phyloP scores from a whole-genome alignment of 2,888 invertebrate genomes.

The Diogma glabrata region DNA sequence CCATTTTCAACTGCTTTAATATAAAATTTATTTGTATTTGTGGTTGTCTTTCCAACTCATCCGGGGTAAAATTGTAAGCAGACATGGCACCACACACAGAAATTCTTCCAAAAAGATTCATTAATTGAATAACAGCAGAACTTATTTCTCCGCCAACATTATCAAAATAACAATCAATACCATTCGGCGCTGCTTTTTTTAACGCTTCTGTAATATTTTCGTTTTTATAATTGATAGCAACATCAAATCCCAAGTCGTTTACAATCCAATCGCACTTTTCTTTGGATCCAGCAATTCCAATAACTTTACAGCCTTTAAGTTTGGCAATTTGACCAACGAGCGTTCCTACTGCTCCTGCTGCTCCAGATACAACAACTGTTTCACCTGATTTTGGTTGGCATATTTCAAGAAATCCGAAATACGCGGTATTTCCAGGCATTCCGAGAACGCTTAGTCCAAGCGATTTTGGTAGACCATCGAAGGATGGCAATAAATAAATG shows the following conservation, averaged over 20 bases:
- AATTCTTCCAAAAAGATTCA: constrained; percentile 49
- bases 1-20: constrained; percentile 45
- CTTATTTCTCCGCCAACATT: constrained; percentile 61
- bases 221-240: constrained; percentile 61
- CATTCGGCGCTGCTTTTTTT: constrained; percentile 51
- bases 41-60: constrained; percentile 16
- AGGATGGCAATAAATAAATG: constrained; percentile 38
- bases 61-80: constrained; percentile 43
- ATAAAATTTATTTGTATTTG: constrained; percentile 44
- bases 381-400: constrained; percentile 61
- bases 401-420: constrained; percentile 60
- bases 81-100: constrained; percentile 56
- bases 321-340: constrained; percentile 71
- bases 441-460: constrained; percentile 53
- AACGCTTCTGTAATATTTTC: constrained; percentile 42
- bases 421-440: constrained; percentile 61
- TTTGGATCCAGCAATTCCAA: constrained; percentile 59
- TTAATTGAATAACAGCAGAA: constrained; percentile 44
- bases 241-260: constrained; percentile 54
- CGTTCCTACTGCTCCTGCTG: constrained; percentile 68
- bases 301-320: constrained; percentile 53
- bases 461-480: constrained; percentile 47
- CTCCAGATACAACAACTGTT: constrained; percentile 58
- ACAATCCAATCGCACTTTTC: constrained; percentile 57
- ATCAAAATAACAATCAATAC: constrained; percentile 66